Evolutionary conservation across 2,888 invertebrate species (phyloP).

Genomic region (Trissonchulus sp.): DNA sequence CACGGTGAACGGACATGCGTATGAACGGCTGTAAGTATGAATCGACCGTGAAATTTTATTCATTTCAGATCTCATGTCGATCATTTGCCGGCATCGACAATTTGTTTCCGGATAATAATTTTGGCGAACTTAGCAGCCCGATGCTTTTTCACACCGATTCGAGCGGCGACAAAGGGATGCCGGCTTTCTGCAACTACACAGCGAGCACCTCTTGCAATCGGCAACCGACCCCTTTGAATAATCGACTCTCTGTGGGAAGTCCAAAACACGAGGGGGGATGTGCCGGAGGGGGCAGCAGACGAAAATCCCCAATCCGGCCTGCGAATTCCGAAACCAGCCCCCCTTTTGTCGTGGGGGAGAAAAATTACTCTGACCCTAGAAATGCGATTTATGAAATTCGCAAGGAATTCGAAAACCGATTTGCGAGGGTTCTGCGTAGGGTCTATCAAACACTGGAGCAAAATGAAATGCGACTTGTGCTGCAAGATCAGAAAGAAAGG

Average conservation of each 20-base stretch:
- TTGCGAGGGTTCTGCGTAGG: constrained; percentile 46
- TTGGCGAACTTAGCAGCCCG: background rate
- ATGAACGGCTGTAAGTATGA: no score
- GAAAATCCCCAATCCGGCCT: background rate
- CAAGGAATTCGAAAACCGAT: constrained; percentile 46
- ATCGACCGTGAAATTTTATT: no score
- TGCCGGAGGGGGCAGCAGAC: background rate
- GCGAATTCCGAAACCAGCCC: no score
- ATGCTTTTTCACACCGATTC: background rate
- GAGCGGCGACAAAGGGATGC: background rate
- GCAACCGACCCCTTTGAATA: background rate
- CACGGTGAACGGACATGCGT: no score
- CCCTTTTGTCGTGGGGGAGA: no score
- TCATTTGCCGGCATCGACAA: background rate
- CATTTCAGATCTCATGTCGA: background rate
- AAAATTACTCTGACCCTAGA: background rate
- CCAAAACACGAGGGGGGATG: background rate
- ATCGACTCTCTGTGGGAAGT: background rate
- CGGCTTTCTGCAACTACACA: background rate
- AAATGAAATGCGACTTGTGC: constrained; percentile 45
- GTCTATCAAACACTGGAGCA: constrained; percentile 48
- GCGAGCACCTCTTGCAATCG: background rate
- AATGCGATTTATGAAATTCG: background rate
- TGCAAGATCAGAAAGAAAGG: constrained; percentile 45
- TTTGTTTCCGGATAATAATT: background rate